A percentile compares a stretch with the other conserved stretches of the same genome.
Evolutionary conservation across 2,113 vertebrate species (phyloP).

Genomic region (Desmodus rotundus): DNA sequence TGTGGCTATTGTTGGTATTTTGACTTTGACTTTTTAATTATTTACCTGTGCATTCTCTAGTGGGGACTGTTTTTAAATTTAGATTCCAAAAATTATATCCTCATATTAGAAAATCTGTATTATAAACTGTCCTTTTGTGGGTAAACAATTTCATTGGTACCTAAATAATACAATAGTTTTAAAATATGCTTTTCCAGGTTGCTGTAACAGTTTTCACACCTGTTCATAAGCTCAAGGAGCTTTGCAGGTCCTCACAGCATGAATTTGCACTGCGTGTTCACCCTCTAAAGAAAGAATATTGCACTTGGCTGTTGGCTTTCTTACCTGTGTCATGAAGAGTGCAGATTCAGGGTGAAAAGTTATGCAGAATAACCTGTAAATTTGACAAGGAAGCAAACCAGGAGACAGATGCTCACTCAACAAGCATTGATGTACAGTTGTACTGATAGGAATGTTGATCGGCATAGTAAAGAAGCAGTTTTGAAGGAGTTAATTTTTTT

Average conservation of each 20-base stretch:
- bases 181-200: conserved; percentile 69
- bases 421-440: conserved; percentile 73
- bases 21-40: conserved; percentile 73
- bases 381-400: conserved; percentile 80
- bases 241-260: conserved; percentile 77
- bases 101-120: conserved; percentile 27
- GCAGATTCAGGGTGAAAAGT: conserved; percentile 82
- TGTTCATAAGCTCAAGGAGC: conserved; percentile 73
- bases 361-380: conserved; percentile 84
- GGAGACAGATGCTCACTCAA: conserved; percentile 77
- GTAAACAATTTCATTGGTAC: conserved; percentile 73
- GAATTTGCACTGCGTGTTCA: conserved; percentile 81
- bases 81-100: conserved; percentile 19
- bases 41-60: conserved; percentile 59
- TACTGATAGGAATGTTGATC: conserved; percentile 71
- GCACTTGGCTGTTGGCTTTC: conserved; percentile 71
- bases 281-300: conserved; percentile 69
- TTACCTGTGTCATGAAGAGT: conserved; percentile 79
- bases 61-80: conserved; percentile 8
- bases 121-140: conserved; percentile 39
- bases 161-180: conserved; percentile 66
- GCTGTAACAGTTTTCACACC: conserved; percentile 76
- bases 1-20: conserved; percentile 47
- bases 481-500: conserved; percentile 41
- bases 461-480: conserved; percentile 44